Base-by-base conservation (phyloP, 2,797 vertebrate genomes). In the Buceros bicornis region DNA sequence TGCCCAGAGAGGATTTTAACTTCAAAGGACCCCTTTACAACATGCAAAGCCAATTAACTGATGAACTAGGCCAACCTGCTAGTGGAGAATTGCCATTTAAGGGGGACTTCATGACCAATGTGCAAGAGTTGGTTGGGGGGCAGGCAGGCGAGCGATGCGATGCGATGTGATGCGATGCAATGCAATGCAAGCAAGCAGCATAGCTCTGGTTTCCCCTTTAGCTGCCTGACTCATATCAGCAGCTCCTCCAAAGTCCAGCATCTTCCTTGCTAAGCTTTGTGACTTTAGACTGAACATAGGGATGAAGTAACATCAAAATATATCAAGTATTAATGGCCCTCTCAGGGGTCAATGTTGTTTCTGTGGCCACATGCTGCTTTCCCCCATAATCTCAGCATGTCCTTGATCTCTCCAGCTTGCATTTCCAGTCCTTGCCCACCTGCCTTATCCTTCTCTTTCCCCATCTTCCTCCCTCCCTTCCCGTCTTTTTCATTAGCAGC, bases 341-440 rank as follows among this genome's bases (percentile, higher is more conserved):
- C 19, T 6, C 22, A 50, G 31, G 20, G 48, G 31, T 26, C 35
- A 53, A 0, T 3, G n/a, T 31, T 21, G 5, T 57, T 82, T 77
- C 64, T 24, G 5, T 37, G 45, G 19, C 45, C 35, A 40, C 26
- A 37, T 33, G 2, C 18, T 29, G 11, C 37, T 60, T 66, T 12
- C n/a, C 45, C 28, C 15, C 40, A 2, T 13, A 20, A 64, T 13
- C 54, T 17, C 70, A 29, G 6, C 0, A 0, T 2, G 15, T 43
- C 35, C 53, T 70, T n/a, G 31, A 54, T 40, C 50, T 78, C 45
- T 87, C 58, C 50, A 25, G 37, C 28, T 60, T 25, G n/a, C 5
- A 3, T 29, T 82, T n/a, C 50, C 20, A 35, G 24, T 33, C 56
- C 40, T 42, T 25, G 40, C 13, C 21, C 28, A 21, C 10, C 19